Evolutionary conservation across 2,113 vertebrate genomes (phyloP), one percentile per base, ranked within the genome.

Genomic region (Melanerpes formicivorus): DNA sequence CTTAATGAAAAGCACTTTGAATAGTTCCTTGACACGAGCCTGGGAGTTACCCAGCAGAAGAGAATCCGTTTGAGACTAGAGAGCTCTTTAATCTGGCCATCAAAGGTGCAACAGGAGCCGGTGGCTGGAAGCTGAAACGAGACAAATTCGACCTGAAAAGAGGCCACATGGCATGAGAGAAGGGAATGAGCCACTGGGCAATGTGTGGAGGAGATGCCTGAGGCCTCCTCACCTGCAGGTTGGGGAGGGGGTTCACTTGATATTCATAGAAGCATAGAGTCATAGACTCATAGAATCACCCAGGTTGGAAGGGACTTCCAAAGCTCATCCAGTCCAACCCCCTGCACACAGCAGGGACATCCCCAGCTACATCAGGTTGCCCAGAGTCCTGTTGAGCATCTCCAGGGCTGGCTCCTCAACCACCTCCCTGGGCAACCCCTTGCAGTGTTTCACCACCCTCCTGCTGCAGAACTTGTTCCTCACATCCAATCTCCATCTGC

Each of bases 71-170:
- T 86, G 83, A 94, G 90, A 90, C 70, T 70, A 54, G 7, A 88
- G 78, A 92, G 46, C 59, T 87, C 95, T 96, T 95, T 94, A 95
- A 96, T 95, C 90, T 93, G 80, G 90, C 9, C 9, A 92, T 92
- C 83, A 96, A 96, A 88, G 93, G 65, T 69, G 56, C 69, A 73
- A 93, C 83, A 79, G 73, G 80, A 72, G 40, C 74, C 56, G 66
- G 84, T 93, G 66, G 50, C 86, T 93, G 83, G 77, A 93, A 96
- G 59, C 78, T 94, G 95, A 87, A 93, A 88, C 94, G 75, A 95
- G 80, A 91, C 90, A 93, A 95, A 93, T 95, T 88, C 6, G 4
- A 88, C 80, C 88, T 92, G 95, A 80, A 94, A 95, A 88, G 76
- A 59, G 79, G 86, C 75, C 44, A 63, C 63, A 59, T 92, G 76